Evolutionary conservation across 2,113 vertebrate genomes (phyloP).

Genomic region (Nerophis lumbriciformis): DNA sequence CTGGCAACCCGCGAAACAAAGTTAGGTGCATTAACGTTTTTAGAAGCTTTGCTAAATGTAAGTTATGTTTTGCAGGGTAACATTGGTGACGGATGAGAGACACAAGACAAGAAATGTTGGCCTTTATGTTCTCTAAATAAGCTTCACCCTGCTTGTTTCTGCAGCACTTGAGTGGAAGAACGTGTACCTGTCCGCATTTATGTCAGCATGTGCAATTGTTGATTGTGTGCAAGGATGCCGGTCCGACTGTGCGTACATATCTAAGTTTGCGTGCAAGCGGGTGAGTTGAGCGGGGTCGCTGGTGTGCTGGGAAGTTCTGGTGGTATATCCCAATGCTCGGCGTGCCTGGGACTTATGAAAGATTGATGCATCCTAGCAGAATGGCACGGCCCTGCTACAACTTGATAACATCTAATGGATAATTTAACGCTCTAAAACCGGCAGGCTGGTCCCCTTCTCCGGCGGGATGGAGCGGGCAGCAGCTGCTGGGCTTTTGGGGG

Average conservation of each 20-base stretch:
- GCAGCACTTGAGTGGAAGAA: conserved; percentile 54
- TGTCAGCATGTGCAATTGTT: conserved; percentile 53
- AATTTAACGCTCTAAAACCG: conserved; percentile 88
- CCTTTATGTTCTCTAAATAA: conserved; percentile 43
- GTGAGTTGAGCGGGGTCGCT: conserved; percentile 23
- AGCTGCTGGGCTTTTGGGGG: conserved; percentile 49
- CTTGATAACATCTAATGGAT: conserved; percentile 98
- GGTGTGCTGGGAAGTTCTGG: conserved; percentile 57
- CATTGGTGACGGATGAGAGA: conserved; percentile 12
- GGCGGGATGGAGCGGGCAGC: conserved; percentile 45
- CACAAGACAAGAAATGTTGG: conserved; percentile 20
- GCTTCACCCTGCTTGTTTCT: conserved; percentile 28
- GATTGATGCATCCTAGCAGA: conserved; percentile 90
- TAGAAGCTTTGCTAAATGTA: conserved; percentile 33
- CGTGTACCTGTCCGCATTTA: conserved; percentile 50
- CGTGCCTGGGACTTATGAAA: conserved; percentile 89
- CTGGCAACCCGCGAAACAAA: conserved; percentile 23
- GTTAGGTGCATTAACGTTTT: conserved; percentile 24
- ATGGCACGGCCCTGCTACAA: conserved; percentile 94
- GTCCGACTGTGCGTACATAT: conserved; percentile 36
- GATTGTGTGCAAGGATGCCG: conserved; percentile 30
- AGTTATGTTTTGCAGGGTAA: conserved; percentile 17
- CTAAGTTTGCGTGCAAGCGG: conserved; percentile 51
- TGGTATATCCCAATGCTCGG: conserved; percentile 73
- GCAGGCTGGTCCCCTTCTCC: conserved; percentile 53